Evolutionary conservation across 1,140 invertebrate species (phyloP).

Genomic region (Saxidomus purpurata): DNA sequence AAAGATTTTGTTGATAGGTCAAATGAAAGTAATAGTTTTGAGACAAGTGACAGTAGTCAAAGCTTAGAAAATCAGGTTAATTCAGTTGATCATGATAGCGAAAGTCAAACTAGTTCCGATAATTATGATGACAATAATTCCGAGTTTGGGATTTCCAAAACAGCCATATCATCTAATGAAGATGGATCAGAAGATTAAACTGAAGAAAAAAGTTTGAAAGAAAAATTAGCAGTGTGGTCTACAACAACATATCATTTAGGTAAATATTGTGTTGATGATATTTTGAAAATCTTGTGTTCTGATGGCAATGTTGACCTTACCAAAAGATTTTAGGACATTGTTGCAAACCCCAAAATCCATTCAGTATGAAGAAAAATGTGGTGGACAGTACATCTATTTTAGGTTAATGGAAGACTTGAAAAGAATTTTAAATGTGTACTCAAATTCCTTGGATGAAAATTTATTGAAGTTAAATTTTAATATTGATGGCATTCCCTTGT

Average conservation of each 20-base stretch:
- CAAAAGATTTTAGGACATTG: constrained; percentile 61
- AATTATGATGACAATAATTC: neutral
- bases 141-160: neutral
- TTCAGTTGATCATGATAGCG: neutral
- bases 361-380: constrained; percentile 62
- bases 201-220: neutral
- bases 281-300: neutral
- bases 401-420: constrained; percentile 51
- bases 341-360: constrained; percentile 58
- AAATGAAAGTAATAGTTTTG: neutral
- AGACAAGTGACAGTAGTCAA: neutral
- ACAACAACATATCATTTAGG: neutral
- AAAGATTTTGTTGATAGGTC: neutral
- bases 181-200: neutral
- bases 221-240: neutral
- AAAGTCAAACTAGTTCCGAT: neutral
- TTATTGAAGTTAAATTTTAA: constrained; percentile 57
- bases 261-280: neutral
- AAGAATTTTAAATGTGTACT: constrained; percentile 19
- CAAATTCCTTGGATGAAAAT: neutral
- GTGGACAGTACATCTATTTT: constrained; percentile 66
- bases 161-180: neutral
- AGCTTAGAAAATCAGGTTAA: too few relatives aligned
- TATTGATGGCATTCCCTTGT: constrained; percentile 71
- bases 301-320: neutral